phyloP scores from a whole-genome alignment of 2,797 vertebrate genomes.

The Strix occidentalis region DNA sequence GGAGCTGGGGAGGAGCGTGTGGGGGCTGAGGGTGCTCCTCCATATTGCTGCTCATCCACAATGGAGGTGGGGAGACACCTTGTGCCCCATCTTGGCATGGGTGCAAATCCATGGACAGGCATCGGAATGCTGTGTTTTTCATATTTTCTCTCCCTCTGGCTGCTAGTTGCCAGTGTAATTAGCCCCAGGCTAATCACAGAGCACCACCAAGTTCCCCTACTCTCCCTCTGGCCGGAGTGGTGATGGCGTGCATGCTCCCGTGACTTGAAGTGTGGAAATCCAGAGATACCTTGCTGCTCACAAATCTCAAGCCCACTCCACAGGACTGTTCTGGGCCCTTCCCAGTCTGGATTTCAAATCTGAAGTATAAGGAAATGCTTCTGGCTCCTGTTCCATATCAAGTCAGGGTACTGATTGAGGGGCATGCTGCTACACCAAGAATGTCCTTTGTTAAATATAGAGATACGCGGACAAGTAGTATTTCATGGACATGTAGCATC shows the following conservation, averaged over 20 bases:
- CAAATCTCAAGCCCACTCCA: neutral
- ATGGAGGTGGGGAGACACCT: neutral
- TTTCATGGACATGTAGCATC: neutral
- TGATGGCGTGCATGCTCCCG: rapidly evolving
- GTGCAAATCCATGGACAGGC: neutral
- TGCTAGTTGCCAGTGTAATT: neutral
- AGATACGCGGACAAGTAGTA: neutral
- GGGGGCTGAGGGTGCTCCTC: neutral
- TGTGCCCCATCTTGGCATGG: neutral
- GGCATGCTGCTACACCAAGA: neutral
- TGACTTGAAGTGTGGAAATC: neutral
- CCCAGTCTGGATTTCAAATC: neutral
- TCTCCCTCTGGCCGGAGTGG: neutral
- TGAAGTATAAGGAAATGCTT: neutral
- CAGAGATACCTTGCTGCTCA: neutral
- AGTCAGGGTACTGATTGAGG: rapidly evolving
- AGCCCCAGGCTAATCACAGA: neutral
- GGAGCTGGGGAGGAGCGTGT: neutral
- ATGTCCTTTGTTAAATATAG: neutral
- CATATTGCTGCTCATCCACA: rapidly evolving
- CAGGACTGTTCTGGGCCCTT: neutral
- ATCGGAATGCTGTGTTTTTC: rapidly evolving
- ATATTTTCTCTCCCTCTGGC: neutral
- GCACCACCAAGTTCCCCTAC: neutral
- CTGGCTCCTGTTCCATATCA: neutral